These are phyloP conservation scores for Macropodus opercularis DNA, from an alignment of 2,797 vertebrate genomes.

Conservation along the genomic window DNA sequence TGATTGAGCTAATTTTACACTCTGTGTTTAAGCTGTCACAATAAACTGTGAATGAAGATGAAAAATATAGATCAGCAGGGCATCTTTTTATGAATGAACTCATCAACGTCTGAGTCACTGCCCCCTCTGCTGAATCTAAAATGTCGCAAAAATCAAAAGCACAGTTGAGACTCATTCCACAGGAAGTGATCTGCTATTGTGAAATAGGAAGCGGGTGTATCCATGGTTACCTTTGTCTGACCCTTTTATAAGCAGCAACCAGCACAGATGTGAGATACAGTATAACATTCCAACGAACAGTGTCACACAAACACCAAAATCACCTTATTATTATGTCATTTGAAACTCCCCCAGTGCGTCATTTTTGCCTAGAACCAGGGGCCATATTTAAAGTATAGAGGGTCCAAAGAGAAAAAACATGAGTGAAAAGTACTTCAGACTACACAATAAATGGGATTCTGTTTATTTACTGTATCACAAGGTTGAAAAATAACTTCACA, in stretches of 20 bases:
- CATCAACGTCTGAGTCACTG: constrained; percentile 42
- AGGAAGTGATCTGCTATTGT: constrained; percentile 58
- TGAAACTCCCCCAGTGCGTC: constrained; percentile 17
- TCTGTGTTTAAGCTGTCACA: constrained; percentile 11
- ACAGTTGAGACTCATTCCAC: constrained; percentile 35
- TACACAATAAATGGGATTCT: neutral
- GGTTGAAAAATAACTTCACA: no score
- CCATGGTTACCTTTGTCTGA: constrained; percentile 60
- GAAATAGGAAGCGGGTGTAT: constrained; percentile 62
- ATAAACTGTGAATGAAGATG: constrained; percentile 38
- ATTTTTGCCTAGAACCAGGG: constrained; percentile 19
- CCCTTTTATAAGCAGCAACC: constrained; percentile 36
- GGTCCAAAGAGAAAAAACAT: constrained; percentile 5
- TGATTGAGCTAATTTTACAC: neutral
- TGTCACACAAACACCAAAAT: constrained; percentile 1
- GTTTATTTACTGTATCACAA: no score
- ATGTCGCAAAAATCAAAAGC: constrained; percentile 61
- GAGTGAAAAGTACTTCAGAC: neutral
- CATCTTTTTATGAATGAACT: constrained; percentile 45
- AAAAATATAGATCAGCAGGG: constrained; percentile 24
- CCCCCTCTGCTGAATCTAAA: constrained; percentile 35
- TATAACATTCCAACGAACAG: constrained; percentile 28
- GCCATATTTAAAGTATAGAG: neutral
- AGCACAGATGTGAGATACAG: constrained; percentile 21
- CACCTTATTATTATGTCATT: constrained; percentile 1